Percentiles rank a stretch among this genome's conserved stretches.
Evolutionary conservation across 2,888 invertebrate species (phyloP).

Genomic region (Urechis unicinctus): DNA sequence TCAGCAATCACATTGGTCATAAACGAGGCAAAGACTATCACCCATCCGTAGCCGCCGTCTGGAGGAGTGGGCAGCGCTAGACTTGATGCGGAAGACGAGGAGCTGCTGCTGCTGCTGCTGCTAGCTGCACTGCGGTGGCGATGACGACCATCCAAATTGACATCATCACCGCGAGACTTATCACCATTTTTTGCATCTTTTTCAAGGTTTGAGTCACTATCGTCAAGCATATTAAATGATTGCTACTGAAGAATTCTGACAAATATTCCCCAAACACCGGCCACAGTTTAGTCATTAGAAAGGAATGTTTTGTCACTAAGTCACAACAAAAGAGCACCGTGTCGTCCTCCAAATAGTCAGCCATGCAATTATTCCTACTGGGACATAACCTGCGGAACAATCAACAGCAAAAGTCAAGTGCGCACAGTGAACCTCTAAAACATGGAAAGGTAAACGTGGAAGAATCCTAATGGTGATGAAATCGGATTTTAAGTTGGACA

Average conservation of each 20-base stretch:
- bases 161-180: neutral
- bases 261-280: neutral
- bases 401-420: too few species aligned
- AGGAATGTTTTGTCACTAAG: too few species aligned
- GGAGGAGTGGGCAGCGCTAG: slow-evolving; percentile 9
- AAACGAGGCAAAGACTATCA: slow-evolving; percentile 87
- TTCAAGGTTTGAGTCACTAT: neutral
- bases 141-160: neutral
- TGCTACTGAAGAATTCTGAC: neutral
- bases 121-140: neutral
- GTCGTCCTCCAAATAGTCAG: too few species aligned
- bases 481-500: too few species aligned
- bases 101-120: neutral
- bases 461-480: too few species aligned
- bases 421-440: too few species aligned
- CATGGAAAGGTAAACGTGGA: too few species aligned
- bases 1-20: slow-evolving; percentile 82
- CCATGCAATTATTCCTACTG: too few species aligned
- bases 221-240: neutral
- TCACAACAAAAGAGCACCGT: too few species aligned
- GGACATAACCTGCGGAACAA: too few species aligned
- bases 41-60: slow-evolving; percentile 92
- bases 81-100: neutral
- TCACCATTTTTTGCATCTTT: neutral
- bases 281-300: too few species aligned